Base-by-base conservation (phyloP, 1,140 invertebrate species). In the Tetraneura akinire region DNA sequence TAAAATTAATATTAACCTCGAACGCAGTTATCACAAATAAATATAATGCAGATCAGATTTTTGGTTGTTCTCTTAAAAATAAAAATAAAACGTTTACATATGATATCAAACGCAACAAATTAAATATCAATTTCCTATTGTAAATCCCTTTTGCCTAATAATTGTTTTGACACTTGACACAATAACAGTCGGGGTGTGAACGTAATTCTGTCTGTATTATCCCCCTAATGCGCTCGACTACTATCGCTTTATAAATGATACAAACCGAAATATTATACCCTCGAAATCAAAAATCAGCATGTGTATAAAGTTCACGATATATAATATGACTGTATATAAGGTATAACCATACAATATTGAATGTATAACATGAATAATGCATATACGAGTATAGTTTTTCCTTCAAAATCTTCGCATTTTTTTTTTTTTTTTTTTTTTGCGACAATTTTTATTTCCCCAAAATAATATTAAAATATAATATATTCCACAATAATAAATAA, bases 161-260 rank as follows among this genome's bases (percentile, higher is more conserved):
- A 78, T 60, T 57, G 74, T 78, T 78, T 78, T 78, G 74, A 78
- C 74, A 78, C 74, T 78, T 78, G 23, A 78, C 55, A 60, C n/a
- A n/a, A n/a, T 21, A 76, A 32, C 16, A 23, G 21, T 18, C 66
- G 14, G 68, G 29, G 71, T 74, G 51, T 78, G 32, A 62, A 78
- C 23, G 62, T 32, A 60, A 70, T 21, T n/a, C 6, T 49, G 14
- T 14, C 45, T 21, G 47, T 21, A 71, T 14, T 71, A 71, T 57
- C 57, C 51, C 73, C 73, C 73, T 45, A 57, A 29, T 29, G n/a
- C 8, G n/a, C n/a, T n/a, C n/a, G 18, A 64, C n/a, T 18, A 64
- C 29, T 64, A 64, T 64, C 3, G 10, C 32, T 64, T 64, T 64
- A 29, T 42, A 37, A 37, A 37, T 10, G 18, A 18, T 32, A 62